Percentiles rank a stretch among this genome's conserved stretches.
phyloP scores from a whole-genome alignment of 2,888 invertebrate species.

The Reticulitermes lucifugus region DNA sequence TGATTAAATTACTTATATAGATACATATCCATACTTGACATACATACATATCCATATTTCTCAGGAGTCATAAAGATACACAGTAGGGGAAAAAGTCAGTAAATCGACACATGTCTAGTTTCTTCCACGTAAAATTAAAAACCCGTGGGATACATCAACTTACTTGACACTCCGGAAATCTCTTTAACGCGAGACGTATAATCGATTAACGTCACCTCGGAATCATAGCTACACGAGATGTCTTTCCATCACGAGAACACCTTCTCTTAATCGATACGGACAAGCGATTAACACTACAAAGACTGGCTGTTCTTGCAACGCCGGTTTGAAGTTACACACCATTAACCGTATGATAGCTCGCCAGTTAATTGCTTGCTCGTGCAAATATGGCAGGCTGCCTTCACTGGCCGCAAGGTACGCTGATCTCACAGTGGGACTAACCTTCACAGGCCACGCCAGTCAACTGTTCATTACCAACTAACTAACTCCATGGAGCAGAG shows the following conservation, averaged over 20 bases:
- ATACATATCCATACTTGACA: no score
- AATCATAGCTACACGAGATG: neutral
- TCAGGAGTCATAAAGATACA: no score
- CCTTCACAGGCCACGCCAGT: no score
- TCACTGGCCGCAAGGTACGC: neutral
- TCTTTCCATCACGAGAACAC: neutral
- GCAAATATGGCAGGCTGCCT: neutral
- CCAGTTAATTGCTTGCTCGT: conserved; percentile 10
- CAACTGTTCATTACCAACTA: no score
- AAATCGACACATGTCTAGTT: no score
- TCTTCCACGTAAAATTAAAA: no score
- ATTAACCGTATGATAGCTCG: neutral
- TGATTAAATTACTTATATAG: no score
- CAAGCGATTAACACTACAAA: conserved; percentile 2
- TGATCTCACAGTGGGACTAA: neutral
- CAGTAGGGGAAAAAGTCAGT: no score
- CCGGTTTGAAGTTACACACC: neutral
- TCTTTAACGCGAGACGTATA: neutral
- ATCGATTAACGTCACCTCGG: neutral
- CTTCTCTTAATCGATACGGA: neutral
- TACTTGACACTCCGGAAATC: no score
- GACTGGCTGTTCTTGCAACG: neutral
- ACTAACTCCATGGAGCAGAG: no score
- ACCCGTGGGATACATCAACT: no score
- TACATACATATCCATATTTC: no score